Evolutionary conservation across 2,113 vertebrate genomes (phyloP).

Genomic region (Chrysemys picta): DNA sequence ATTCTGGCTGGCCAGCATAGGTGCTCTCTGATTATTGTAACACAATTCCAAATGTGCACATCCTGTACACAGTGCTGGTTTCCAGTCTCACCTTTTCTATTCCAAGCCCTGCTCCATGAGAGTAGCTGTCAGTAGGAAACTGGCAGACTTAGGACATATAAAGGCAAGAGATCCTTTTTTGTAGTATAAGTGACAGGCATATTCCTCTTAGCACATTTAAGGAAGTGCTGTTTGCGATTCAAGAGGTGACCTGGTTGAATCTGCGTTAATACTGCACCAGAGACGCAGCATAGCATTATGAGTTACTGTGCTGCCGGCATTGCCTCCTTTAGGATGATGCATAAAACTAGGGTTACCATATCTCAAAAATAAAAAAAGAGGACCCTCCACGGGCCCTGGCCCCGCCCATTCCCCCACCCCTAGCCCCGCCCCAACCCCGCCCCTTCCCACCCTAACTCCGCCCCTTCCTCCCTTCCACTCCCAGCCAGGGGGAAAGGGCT

Average conservation of each 20-base stretch:
- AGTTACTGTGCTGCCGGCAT: background rate
- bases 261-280: background rate
- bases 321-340: background rate
- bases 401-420: no score
- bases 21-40: conserved; percentile 4
- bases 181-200: background rate
- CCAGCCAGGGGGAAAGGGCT: no score
- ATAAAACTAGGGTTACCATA: no score
- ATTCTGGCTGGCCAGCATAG: conserved; percentile 6
- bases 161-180: background rate
- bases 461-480: no score
- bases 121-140: background rate
- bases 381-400: no score
- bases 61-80: background rate
- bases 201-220: background rate
- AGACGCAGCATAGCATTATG: background rate
- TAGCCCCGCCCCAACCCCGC: no score
- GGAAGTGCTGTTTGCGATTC: background rate
- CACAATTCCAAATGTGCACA: background rate
- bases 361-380: no score
- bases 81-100: background rate
- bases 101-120: background rate
- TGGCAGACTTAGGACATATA: background rate
- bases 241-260: background rate
- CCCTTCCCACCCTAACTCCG: no score